Conservation (phyloP, 2,888 invertebrate species). For the Drosophila borealis region DNA sequence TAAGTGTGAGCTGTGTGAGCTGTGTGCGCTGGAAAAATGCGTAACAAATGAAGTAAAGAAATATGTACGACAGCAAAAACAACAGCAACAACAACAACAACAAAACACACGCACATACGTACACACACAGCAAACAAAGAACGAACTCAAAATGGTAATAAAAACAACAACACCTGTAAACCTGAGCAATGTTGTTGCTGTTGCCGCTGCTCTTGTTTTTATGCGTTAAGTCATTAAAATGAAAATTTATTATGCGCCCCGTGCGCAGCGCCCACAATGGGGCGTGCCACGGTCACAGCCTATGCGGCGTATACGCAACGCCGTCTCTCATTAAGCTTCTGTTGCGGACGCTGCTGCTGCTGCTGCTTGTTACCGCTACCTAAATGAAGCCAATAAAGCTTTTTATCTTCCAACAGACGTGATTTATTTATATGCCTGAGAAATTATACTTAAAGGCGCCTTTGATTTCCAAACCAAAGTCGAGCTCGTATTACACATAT, state of each 20-base stretch:
- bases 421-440: conserved; percentile 72
- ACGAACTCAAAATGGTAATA: conserved; percentile 63
- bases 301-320: conserved; percentile 61
- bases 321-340: conserved; percentile 70
- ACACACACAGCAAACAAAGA: conserved; percentile 18
- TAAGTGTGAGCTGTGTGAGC: neutral
- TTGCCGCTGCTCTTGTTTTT: conserved; percentile 59
- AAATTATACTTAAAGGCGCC: conserved; percentile 66
- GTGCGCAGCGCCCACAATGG: conserved; percentile 27
- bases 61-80: conserved; percentile 48
- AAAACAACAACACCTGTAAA: conserved; percentile 74
- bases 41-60: conserved; percentile 76
- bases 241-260: conserved; percentile 80
- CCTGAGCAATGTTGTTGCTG: conserved; percentile 35
- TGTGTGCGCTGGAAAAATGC: conserved; percentile 45
- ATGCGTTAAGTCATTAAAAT: conserved; percentile 79
- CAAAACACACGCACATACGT: conserved; percentile 13
- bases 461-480: conserved; percentile 60
- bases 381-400: conserved; percentile 77
- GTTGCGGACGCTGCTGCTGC: conserved; percentile 13
- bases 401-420: conserved; percentile 74
- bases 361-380: conserved; percentile 30
- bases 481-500: conserved; percentile 14
- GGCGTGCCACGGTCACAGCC: conserved; percentile 38
- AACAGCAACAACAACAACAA: neutral